Percentiles rank a stretch among this genome's conserved stretches.
phyloP scores from a whole-genome alignment of 2,888 invertebrate genomes.

The Anodontia alba region DNA sequence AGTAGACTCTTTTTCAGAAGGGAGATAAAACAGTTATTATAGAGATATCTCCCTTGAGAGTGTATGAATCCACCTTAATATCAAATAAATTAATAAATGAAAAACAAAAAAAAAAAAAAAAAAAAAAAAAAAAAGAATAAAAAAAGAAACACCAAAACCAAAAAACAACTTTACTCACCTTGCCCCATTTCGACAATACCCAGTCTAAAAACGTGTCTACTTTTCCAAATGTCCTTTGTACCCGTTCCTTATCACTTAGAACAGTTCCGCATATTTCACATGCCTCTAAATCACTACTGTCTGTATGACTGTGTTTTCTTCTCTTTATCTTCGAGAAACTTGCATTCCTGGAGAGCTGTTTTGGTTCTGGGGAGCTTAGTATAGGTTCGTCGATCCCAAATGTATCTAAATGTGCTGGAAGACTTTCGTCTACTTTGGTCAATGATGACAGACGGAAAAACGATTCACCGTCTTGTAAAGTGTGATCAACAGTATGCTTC shows the following conservation, averaged over 20 bases:
- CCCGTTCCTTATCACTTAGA: slow-evolving; percentile 45
- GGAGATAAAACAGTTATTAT: too few species aligned
- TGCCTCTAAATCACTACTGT: slow-evolving; percentile 20
- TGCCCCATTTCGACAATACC: slow-evolving; percentile 63
- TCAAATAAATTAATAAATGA: too few species aligned
- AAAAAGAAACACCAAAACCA: too few species aligned
- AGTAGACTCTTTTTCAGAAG: too few species aligned
- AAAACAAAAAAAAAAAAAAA: too few species aligned
- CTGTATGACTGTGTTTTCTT: slow-evolving; percentile 33
- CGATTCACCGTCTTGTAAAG: background rate
- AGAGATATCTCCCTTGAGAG: too few species aligned
- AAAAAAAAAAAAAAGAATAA: too few species aligned
- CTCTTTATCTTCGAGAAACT: slow-evolving; percentile 6
- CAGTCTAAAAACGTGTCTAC: slow-evolving; percentile 57
- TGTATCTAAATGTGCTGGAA: slow-evolving; percentile 55
- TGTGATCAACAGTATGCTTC: background rate
- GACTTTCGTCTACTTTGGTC: background rate
- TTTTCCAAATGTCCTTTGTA: slow-evolving; percentile 47
- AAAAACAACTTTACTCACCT: slow-evolving; percentile 56
- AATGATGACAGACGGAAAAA: slow-evolving; percentile 1
- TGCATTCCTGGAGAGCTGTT: slow-evolving; percentile 24
- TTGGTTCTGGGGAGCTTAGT: background rate
- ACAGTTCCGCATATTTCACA: slow-evolving; percentile 56
- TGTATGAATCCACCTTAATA: too few species aligned
- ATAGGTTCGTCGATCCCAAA: slow-evolving; percentile 39